Evolutionary conservation across 2,797 vertebrate genomes (phyloP), one percentile per base, ranked within the genome.

Genomic region (Knipowitschia caucasica): DNA sequence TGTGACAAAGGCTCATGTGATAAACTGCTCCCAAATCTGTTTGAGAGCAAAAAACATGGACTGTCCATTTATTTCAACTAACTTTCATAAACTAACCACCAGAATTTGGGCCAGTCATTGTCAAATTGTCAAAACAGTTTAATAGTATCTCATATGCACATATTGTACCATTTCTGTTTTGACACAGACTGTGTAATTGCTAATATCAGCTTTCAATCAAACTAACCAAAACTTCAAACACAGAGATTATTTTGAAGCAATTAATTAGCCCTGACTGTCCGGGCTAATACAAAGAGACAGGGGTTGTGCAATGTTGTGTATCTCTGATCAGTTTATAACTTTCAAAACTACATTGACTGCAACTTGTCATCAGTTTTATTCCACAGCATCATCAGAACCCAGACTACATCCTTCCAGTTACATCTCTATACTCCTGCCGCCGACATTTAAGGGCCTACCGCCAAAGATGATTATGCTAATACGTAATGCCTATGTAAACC

Each of bases 341-440:
- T 82, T 77, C 81, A 84, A 77, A 83, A 80, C 83, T 78, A 69
- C 71, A 71, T 44, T 43, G 70, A 84, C 63, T 74, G 66, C 73
- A 72, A 66, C 68, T 72, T 61, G 5, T 72, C 61, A 53, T 62
- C 53, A 47, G 60, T 63, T 63, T 40, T 36, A 57, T 46, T 60
- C 51, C 12, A 14, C 33, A 25, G 27, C 39, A 0, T 75, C 58
- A 60, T 65, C 70, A 69, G 31, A 62, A 57, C 40, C 38, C 34
- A 15, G 2, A 24, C 17, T n/a, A 1, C 7, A 7, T 3, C 35
- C 30, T 56, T 10, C 31, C 17, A 18, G 31, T 44, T 5, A 21
- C 24, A 29, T 50, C 43, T 7, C 35, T 23, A 31, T n/a, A 65
- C 51, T 42, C 34, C 2, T 39, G 10, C 56, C 3, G 10, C 52